phyloP scores from a whole-genome alignment of 2,113 vertebrate genomes.

The Coreoperca whiteheadi region DNA sequence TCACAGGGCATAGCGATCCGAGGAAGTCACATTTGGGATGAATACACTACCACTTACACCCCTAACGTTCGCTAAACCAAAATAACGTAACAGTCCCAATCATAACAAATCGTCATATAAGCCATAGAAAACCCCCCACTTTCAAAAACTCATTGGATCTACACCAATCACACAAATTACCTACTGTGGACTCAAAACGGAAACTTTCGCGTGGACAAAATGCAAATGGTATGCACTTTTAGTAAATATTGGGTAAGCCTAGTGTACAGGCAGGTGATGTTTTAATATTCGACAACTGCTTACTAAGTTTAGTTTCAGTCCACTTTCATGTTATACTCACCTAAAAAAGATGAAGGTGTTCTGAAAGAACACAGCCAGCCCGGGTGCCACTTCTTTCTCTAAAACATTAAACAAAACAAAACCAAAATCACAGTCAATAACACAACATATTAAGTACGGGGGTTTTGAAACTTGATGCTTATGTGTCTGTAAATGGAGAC shows the following conservation, averaged over 20 bases:
- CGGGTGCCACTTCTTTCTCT: slow-evolving; percentile 88
- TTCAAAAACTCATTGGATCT: no score
- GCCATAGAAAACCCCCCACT: no score
- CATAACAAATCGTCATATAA: no score
- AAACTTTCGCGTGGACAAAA: not conserved
- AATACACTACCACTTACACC: no score
- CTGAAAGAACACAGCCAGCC: slow-evolving; percentile 94
- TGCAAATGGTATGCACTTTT: not conserved
- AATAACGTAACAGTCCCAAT: no score
- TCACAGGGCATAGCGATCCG: no score
- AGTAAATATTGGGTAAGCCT: not conserved
- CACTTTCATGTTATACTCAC: slow-evolving; percentile 79
- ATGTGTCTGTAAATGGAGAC: not conserved
- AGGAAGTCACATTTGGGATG: no score
- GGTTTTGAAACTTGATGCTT: not conserved
- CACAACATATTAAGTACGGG: not conserved
- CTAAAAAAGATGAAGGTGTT: slow-evolving; percentile 97
- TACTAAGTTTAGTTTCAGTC: not conserved
- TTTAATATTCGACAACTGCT: not conserved
- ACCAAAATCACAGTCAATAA: not conserved
- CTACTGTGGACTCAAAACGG: no score
- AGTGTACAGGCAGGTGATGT: no score
- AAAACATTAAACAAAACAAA: not conserved
- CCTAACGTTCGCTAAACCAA: no score
- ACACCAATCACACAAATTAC: no score